Base-by-base conservation (phyloP, 2,888 invertebrate genomes). In the Stegophylla sp. region DNA sequence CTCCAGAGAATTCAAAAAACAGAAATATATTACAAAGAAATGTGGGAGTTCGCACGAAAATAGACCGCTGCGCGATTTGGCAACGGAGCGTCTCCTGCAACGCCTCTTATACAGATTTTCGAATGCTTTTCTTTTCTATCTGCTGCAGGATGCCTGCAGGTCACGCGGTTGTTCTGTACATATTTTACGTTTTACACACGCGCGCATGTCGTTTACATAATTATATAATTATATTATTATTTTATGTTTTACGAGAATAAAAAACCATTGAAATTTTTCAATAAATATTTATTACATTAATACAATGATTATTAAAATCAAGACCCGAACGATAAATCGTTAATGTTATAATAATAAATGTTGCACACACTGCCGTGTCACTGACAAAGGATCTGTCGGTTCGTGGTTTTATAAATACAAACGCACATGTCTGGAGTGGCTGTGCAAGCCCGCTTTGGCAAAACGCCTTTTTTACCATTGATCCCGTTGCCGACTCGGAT, bases 361-460 rank as follows among this genome's bases (percentile, higher is more conserved):
- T 34, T 34, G 41, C 15, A 71, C 20, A 72, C 26, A 28, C 61
- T 26, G 23, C n/a, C 53, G 2, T 23, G n/a, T 12, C 43, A 61
- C 26, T 56, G 45, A 45, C 73, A 56, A 56, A 63, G 34, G 61
- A 45, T 59, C 43, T 13, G 26, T 1, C 20, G 72, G 72, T 59
- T 43, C 43, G 17, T 56, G 28, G 28, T 53, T 64, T 75, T 75
- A 75, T 75, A 64, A 34, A 34, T 75, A 75, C 64, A 75, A 64
- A 64, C 26, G 26, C 20, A 45, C 26, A 20, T 20, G 61, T 61
- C 77, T 79, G 77, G 77, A 79, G 67, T 59, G 75, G 51, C 28
- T 12, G n/a, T n/a, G n/a, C n/a, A n/a, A n/a, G n/a, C n/a, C n/a
- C n/a, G n/a, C 45, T 79, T 59, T 79, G 77, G 77, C 77, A 61